These are phyloP conservation scores for Salvator merianae DNA, from an alignment of 2,113 vertebrate species.

Conservation along the genomic window DNA sequence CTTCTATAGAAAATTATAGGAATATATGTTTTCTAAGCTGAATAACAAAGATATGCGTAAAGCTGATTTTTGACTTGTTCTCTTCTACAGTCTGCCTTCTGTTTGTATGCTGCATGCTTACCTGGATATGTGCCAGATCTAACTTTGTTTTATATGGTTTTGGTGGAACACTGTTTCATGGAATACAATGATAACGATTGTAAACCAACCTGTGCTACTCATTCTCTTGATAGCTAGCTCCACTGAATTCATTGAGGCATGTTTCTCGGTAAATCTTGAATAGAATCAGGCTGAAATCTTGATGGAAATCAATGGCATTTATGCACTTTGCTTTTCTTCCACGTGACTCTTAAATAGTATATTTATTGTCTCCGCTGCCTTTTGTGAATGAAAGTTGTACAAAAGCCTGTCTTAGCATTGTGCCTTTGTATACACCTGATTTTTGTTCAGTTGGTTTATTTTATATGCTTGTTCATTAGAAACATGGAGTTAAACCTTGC, in stretches of 20 bases:
- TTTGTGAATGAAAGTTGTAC: background rate
- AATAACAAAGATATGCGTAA: background rate
- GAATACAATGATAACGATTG: background rate
- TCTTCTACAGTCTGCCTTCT: background rate
- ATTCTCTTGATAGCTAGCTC: background rate
- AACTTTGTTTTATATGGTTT: background rate
- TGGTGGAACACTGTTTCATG: background rate
- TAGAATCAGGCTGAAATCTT: background rate
- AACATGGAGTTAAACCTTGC: background rate
- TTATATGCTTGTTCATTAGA: background rate
- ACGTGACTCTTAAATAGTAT: background rate
- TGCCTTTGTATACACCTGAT: slow-evolving; percentile 27
- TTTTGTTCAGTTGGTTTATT: background rate
- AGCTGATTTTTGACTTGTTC: background rate
- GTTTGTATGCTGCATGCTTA: background rate
- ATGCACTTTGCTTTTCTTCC: background rate
- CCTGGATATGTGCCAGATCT: background rate
- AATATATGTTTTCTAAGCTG: background rate
- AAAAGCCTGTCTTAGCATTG: background rate
- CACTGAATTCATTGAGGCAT: background rate
- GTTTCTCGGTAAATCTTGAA: background rate
- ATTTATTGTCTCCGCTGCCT: background rate
- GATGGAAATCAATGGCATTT: slow-evolving; percentile 7
- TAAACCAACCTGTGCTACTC: background rate
- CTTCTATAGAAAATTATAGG: background rate